Percentiles rank a stretch among this genome's conserved stretches.
Conservation (phyloP, 2,888 invertebrate species). For the Furcula furcula region DNA sequence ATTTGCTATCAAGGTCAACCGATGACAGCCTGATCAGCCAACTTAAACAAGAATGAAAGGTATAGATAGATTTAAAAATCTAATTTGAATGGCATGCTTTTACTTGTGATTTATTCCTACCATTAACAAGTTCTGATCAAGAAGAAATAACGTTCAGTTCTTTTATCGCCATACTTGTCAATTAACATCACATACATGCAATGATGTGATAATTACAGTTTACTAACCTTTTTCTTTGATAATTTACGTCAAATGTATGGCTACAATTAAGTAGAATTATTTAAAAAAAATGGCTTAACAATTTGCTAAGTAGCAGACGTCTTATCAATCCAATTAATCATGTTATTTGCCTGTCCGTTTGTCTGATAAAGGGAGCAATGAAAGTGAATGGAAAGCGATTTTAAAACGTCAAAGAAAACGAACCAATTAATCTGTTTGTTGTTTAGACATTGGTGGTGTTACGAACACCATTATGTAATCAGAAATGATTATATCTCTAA, state of each 20-base stretch:
- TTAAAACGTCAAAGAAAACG: conserved; percentile 38
- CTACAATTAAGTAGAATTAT: too few species aligned
- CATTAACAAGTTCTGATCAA: conserved; percentile 5
- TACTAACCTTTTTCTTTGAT: too few species aligned
- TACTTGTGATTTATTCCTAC: conserved; percentile 11
- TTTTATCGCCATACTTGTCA: neutral
- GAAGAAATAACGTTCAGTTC: neutral
- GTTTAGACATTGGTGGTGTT: conserved; percentile 12
- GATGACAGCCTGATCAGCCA: conserved; percentile 40
- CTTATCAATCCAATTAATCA: conserved; percentile 34
- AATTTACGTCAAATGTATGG: too few species aligned
- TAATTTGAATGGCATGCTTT: conserved; percentile 27
- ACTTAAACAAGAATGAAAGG: conserved; percentile 62
- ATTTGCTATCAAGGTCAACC: conserved; percentile 38
- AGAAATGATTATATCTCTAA: conserved; percentile 11
- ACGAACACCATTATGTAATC: conserved; percentile 31
- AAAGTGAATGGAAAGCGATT: conserved; percentile 46
- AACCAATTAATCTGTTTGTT: conserved; percentile 38
- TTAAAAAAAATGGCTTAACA: too few species aligned
- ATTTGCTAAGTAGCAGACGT: neutral
- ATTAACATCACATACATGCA: neutral
- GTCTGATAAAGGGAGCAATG: conserved; percentile 35
- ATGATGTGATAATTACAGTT: neutral
- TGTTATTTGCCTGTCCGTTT: conserved; percentile 27
- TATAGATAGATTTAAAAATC: conserved; percentile 30